Base-by-base conservation (phyloP, 2,113 vertebrate genomes). In the Dasyurus viverrinus region DNA sequence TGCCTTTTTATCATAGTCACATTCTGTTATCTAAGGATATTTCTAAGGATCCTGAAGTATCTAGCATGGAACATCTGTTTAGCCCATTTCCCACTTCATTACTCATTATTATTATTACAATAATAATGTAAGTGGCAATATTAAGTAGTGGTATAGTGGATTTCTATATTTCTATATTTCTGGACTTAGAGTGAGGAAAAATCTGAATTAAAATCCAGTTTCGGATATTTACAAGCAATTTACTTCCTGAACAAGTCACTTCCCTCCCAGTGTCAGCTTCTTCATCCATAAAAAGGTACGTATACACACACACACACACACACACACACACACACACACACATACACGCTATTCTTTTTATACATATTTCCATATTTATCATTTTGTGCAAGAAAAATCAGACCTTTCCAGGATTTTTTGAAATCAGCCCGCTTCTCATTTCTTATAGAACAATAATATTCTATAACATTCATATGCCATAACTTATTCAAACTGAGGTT, bases 41-140 rank as follows among this genome's bases (percentile, higher is more conserved):
- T 42, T 42, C 68, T 84, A 84, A 84, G n/a, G 19, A 76, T 76
- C 14, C 30, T 76, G 36, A 76, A 84, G 7, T 2, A 42, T 22
- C 1, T 10, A 90, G 54, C 48, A 91, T 52, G 16, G 84, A 55
- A 47, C 2, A 1, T 55, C 93, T 60, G 42, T 92, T 53, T 53
- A 92, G 27, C 24, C 50, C 55, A 47, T 54, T 84, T 25, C 30
- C 19, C 27, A 25, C 50, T 54, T 96, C 55, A 92, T 93, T 89
- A 53, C 50, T 94, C 25, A 30, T 89, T 94, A 92, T 95, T 94
- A 92, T 95, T 54, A 42, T 76, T 76, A 76, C 14, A n/a, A n/a
- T 68, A 68, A 68, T 30, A 68, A 84, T 84, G 42, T 23, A 42
- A 84, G 19, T 42, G n/a, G n/a, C 6, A 42, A 23, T 84, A 42